These are phyloP conservation scores for Brachymystax lenok DNA, from an alignment of 2,797 vertebrate species.

Conservation along the genomic window DNA sequence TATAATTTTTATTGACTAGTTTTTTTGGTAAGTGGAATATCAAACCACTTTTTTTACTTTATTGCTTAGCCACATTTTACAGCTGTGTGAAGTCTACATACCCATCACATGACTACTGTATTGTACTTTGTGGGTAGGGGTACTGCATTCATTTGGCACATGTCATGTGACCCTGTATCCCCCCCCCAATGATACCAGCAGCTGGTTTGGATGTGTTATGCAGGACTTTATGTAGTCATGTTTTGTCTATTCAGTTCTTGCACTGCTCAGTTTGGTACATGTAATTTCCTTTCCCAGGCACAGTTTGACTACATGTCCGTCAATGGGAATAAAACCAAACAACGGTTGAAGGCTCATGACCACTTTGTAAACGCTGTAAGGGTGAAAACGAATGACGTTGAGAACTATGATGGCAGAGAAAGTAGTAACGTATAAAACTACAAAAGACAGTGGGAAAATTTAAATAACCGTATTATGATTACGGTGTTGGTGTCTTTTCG, in stretches of 20 bases:
- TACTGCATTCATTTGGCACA: constrained; percentile 7
- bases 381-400: constrained; percentile 16
- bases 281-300: neutral
- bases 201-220: constrained; percentile 7
- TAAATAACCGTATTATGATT: constrained; percentile 54
- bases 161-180: neutral
- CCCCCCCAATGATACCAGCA: constrained; percentile 1
- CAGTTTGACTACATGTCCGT: constrained; percentile 3
- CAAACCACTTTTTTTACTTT: neutral
- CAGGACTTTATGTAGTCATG: neutral
- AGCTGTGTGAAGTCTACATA: neutral
- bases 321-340: neutral
- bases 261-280: constrained; percentile 19
- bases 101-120: neutral
- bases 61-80: neutral
- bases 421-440: constrained; percentile 55
- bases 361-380: constrained; percentile 48
- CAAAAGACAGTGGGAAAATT: constrained; percentile 57
- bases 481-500: constrained; percentile 25
- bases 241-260: constrained; percentile 4
- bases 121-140: neutral
- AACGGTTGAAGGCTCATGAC: constrained; percentile 10
- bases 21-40: constrained; percentile 21
- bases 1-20: neutral
- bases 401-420: constrained; percentile 51